A percentile compares a stretch with the other conserved stretches of the same genome.
Evolutionary conservation across 2,797 vertebrate genomes (phyloP).

Genomic region (Sebastolobus alascanus): DNA sequence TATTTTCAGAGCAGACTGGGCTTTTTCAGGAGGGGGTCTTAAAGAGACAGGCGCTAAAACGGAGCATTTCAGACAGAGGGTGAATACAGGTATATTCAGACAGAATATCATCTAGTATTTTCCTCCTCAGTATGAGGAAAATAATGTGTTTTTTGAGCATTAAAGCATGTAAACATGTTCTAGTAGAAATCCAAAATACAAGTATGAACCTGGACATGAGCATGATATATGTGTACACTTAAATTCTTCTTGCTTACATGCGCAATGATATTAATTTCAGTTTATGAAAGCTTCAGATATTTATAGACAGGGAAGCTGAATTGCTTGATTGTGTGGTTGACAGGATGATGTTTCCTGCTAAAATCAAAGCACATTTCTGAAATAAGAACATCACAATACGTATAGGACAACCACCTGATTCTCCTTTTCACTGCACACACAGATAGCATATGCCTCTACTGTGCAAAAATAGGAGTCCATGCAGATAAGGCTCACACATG

Average conservation of each 20-base stretch:
- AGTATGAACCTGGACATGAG: too few relatives aligned
- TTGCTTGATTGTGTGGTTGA: background rate
- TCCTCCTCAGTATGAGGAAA: too few relatives aligned
- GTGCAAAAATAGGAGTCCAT: background rate
- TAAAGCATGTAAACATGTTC: too few relatives aligned
- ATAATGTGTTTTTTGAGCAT: too few relatives aligned
- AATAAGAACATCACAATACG: background rate
- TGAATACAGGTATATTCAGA: background rate
- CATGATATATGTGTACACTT: too few relatives aligned
- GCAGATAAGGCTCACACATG: background rate
- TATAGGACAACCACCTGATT: background rate
- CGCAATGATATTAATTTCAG: background rate
- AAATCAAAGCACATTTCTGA: constrained; percentile 11
- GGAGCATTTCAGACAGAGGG: background rate
- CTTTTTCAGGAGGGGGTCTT: background rate
- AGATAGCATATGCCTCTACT: background rate
- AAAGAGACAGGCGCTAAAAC: background rate
- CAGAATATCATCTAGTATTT: background rate
- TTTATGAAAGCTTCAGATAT: background rate
- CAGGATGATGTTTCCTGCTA: background rate
- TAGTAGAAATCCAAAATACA: too few relatives aligned
- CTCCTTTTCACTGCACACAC: background rate
- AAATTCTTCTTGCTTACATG: background rate
- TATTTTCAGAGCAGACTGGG: background rate
- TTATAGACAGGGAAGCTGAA: background rate